Evolutionary conservation across 2,888 invertebrate genomes (phyloP), one percentile per base, ranked within the genome.

Genomic region (Coleophora flavipennella): DNA sequence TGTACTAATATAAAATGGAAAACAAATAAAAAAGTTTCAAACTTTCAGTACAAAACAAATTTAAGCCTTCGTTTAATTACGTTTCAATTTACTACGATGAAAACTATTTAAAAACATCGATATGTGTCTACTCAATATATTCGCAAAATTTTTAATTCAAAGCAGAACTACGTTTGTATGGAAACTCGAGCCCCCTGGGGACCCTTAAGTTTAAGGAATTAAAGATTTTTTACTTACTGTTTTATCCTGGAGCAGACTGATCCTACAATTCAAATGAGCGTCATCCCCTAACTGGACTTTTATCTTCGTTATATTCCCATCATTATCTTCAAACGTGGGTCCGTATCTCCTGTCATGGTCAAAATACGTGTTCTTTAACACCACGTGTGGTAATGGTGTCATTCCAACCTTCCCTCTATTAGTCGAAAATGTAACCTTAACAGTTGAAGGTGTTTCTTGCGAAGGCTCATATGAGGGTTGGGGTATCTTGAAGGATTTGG

Each of bases 281-380:
- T 89, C 90, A 46, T 89, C 91, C 2, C 91, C 92, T 40, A 91
- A 85, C 57, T 92, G 92, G 14, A 92, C 91, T 1, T 91, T 92
- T 40, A 92, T 88, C 61, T 90, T 91, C 34, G 89, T 87, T 12
- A 89, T 76, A 53, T 90, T 89, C 20, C 89, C 90, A 51, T 84
- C 76, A 1, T 64, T 57, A 38, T 84, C 85, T 56, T 92, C 91
- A 57, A 92, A 92, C 51, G 90, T 91, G 26, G 92, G 92, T 27
- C 91, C 92, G 71, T 90, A 90, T 56, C 89, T 88, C 40, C 81
- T 62, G 39, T 85, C 85, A 34, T 85, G 85, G 37, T 85, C 84
- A 31, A 84, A 80, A 43, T 84, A 80, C 0, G 74, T 80, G 33
- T 81, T 80, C 58, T 79, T 79, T 0, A 67, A 62, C 3, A 83